A percentile compares a stretch with the other conserved stretches of the same genome.
phyloP scores from a whole-genome alignment of 2,113 vertebrate genomes.

The Chauna torquata region DNA sequence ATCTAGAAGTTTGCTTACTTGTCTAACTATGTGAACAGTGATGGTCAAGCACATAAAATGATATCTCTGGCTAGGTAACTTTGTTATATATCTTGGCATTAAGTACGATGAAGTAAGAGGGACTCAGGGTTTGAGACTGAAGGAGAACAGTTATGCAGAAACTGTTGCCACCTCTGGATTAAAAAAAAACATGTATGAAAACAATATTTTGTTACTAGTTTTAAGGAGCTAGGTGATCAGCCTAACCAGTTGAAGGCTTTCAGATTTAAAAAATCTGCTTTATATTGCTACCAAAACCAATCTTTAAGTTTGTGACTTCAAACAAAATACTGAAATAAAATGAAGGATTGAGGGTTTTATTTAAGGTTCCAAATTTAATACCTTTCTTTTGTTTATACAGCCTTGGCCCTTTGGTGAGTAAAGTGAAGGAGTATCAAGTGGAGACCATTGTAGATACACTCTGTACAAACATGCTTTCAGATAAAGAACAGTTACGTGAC shows the following conservation, averaged over 20 bases:
- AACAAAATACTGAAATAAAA: neutral
- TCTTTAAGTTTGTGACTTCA: neutral
- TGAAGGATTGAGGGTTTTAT: neutral
- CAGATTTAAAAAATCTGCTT: neutral
- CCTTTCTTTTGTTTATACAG: slow-evolving; percentile 72
- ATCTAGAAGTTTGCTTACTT: neutral
- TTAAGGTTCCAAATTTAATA: neutral
- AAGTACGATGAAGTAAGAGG: neutral
- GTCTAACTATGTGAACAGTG: neutral
- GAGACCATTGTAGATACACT: slow-evolving; percentile 98
- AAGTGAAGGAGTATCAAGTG: slow-evolving; percentile 99
- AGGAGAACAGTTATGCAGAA: neutral
- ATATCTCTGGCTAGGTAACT: neutral
- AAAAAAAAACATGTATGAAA: neutral
- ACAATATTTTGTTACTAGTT: neutral
- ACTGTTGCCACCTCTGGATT: neutral
- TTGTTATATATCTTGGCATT: neutral
- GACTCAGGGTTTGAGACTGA: neutral
- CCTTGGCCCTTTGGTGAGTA: slow-evolving; percentile 96
- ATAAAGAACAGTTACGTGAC: slow-evolving; percentile 97
- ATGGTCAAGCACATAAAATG: neutral
- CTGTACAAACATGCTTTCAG: slow-evolving; percentile 99
- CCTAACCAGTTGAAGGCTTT: neutral
- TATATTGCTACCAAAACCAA: neutral
- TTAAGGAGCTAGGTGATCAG: neutral